Conservation (phyloP, 1,140 invertebrate genomes). For the Neodiprion virginianus region DNA sequence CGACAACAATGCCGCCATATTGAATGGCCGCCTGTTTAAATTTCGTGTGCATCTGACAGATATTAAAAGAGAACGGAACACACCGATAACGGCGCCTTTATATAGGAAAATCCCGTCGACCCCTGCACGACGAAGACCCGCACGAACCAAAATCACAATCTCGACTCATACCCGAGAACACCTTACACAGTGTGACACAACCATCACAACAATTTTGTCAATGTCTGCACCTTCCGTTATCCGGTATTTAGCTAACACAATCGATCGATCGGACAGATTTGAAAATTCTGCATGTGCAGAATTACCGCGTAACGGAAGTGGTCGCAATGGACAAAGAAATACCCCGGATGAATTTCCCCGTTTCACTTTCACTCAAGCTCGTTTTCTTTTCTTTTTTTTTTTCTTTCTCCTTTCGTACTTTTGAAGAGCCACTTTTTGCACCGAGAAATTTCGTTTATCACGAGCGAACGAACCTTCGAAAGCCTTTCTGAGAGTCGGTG, state of each 20-base stretch:
- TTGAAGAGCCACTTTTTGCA: not conserved
- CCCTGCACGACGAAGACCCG: not conserved
- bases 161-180: no score
- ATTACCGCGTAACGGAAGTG: no score
- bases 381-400: not conserved
- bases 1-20: constrained; percentile 7
- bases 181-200: no score
- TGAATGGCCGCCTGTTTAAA: constrained; percentile 7
- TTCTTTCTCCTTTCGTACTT: not conserved
- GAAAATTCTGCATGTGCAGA: no score
- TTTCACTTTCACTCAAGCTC: no score
- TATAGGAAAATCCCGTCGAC: not conserved
- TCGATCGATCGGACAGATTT: not conserved
- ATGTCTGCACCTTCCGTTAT: no score
- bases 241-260: not conserved
- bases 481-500: not conserved
- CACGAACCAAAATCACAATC: not conserved
- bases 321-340: no score
- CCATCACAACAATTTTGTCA: no score
- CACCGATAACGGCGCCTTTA: constrained; percentile 1
- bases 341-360: no score
- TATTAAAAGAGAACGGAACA: constrained; percentile 6
- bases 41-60: constrained; percentile 5
- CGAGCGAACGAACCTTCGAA: not conserved
- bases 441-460: not conserved